These are phyloP conservation scores for Colossoma macropomum DNA, from an alignment of 2,113 vertebrate species.

Conservation along the genomic window DNA sequence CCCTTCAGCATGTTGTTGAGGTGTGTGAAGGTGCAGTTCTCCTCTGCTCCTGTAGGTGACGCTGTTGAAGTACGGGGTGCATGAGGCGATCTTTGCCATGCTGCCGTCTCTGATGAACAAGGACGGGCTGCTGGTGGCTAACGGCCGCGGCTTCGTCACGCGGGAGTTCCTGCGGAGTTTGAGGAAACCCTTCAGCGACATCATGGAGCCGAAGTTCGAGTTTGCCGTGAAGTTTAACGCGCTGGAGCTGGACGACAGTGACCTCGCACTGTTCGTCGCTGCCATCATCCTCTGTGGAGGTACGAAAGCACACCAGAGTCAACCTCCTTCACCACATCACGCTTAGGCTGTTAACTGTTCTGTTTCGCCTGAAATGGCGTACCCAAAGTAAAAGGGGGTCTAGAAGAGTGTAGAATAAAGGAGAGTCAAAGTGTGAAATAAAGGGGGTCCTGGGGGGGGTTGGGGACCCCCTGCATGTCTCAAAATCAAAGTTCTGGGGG, in stretches of 20 bases:
- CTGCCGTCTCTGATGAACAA: conserved; percentile 91
- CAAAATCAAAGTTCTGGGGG: no score
- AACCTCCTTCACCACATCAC: not conserved
- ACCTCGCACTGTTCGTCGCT: conserved; percentile 87
- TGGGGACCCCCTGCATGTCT: no score
- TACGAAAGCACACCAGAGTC: not conserved
- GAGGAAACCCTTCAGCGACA: conserved; percentile 86
- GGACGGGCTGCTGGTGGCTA: conserved; percentile 87
- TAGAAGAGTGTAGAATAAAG: no score
- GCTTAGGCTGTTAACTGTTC: no score
- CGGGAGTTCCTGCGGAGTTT: conserved; percentile 88
- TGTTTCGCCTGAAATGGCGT: no score
- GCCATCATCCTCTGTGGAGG: conserved; percentile 91
- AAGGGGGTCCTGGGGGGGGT: no score
- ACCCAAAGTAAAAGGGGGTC: no score
- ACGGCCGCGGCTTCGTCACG: conserved; percentile 85
- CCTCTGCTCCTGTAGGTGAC: conserved; percentile 72
- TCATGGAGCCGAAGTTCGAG: conserved; percentile 91
- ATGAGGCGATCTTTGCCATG: conserved; percentile 90
- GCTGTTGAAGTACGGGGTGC: conserved; percentile 87
- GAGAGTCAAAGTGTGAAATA: no score
- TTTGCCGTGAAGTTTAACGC: conserved; percentile 90
- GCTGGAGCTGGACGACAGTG: conserved; percentile 88
- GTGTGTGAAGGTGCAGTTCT: not conserved
- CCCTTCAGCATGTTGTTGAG: no score